phyloP scores from a whole-genome alignment of 2,113 vertebrate genomes.

The Onychorhynchus coronatus region DNA sequence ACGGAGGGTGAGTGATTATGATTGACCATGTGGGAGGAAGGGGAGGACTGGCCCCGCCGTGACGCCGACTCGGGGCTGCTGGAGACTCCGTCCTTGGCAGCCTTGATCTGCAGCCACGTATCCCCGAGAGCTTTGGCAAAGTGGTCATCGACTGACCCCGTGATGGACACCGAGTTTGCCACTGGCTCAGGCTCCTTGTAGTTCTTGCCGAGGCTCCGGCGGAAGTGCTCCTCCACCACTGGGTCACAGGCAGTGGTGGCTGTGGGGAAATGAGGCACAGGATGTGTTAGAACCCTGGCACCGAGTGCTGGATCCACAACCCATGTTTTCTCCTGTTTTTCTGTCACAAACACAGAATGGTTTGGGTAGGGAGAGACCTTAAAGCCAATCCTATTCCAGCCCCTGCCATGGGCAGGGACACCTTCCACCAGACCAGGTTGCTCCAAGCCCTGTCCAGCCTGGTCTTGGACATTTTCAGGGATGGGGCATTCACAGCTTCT shows the following conservation, averaged over 20 bases:
- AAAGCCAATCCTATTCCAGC: too few species aligned
- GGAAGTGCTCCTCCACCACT: conserved; percentile 98
- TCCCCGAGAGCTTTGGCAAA: conserved; percentile 98
- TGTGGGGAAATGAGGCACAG: conserved; percentile 14
- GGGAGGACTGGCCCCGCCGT: conserved; percentile 82
- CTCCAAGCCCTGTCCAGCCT: rapidly evolving
- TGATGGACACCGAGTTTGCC: conserved; percentile 97
- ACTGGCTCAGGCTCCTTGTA: conserved; percentile 95
- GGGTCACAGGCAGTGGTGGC: conserved; percentile 88
- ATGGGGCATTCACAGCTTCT: neutral
- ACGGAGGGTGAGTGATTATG: conserved; percentile 95
- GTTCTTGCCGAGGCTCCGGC: conserved; percentile 95
- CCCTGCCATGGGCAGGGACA: neutral
- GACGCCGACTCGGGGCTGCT: conserved; percentile 83
- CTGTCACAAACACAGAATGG: rapidly evolving
- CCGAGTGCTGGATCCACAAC: rapidly evolving
- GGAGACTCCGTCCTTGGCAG: conserved; percentile 85
- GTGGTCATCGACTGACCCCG: conserved; percentile 96
- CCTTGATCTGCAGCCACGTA: conserved; percentile 97
- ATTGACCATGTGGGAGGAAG: conserved; percentile 90
- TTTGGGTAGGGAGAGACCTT: too few species aligned
- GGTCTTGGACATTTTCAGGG: neutral
- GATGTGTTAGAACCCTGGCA: rapidly evolving
- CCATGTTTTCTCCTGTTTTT: rapidly evolving
- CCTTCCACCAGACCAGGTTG: rapidly evolving